Conservation (phyloP, 2,888 invertebrate species). For the Epirrhoe tristata region DNA sequence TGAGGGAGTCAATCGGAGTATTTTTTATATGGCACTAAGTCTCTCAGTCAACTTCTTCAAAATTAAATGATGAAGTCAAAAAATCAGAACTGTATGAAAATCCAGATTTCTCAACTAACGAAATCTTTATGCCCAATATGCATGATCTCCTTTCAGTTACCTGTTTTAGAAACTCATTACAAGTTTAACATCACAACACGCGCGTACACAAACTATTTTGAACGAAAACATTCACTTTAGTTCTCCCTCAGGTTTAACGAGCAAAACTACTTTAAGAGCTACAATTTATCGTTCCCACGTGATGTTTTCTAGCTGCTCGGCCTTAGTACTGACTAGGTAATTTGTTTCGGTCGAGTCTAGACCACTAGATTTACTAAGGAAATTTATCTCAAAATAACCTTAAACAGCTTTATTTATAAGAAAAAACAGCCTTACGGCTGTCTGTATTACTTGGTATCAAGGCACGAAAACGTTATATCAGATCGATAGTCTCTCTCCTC, state of each 20-base stretch:
- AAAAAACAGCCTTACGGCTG: too few relatives aligned
- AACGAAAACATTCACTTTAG: constrained; percentile 16
- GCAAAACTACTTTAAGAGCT: constrained; percentile 15
- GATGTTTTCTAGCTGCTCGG: constrained; percentile 13
- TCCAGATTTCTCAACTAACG: too few relatives aligned
- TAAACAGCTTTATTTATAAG: background rate
- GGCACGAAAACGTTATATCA: too few relatives aligned
- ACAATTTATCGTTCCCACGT: constrained; percentile 17
- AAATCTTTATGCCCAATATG: too few relatives aligned
- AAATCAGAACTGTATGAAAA: too few relatives aligned
- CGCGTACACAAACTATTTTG: constrained; percentile 6
- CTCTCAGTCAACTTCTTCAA: too few relatives aligned
- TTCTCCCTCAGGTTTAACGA: constrained; percentile 8
- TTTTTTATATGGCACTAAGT: too few relatives aligned
- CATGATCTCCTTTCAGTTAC: too few relatives aligned
- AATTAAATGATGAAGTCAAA: too few relatives aligned
- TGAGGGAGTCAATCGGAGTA: too few relatives aligned
- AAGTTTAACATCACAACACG: background rate
- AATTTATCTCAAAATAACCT: background rate
- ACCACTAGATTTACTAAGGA: constrained; percentile 9
- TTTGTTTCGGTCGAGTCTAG: constrained; percentile 12
- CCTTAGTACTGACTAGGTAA: constrained; percentile 9
- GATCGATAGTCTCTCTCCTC: too few relatives aligned
- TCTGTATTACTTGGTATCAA: too few relatives aligned
- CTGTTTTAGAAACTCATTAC: background rate